Evolutionary conservation across 1,140 invertebrate species (phyloP).

Genomic region (Platorchestia sp.): DNA sequence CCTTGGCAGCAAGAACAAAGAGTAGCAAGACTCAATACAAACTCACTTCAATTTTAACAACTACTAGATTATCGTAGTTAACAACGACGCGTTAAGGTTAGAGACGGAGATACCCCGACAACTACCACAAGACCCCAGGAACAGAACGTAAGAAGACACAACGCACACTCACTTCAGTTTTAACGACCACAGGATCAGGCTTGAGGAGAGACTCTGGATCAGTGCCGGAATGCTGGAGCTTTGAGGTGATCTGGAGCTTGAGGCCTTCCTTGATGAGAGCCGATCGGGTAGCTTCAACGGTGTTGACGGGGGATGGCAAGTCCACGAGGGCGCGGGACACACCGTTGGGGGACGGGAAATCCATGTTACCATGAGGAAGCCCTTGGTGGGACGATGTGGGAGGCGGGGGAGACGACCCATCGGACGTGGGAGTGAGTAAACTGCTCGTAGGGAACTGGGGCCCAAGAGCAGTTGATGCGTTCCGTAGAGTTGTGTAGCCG

Average conservation of each 20-base stretch:
- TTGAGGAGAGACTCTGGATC: conserved; percentile 68
- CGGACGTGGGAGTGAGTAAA: conserved; percentile 26
- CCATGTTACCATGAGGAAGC: conserved; percentile 50
- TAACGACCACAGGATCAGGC: conserved; percentile 62
- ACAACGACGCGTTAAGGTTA: too few relatives aligned
- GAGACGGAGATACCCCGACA: too few relatives aligned
- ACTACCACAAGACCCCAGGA: too few relatives aligned
- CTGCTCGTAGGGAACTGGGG: conserved; percentile 24
- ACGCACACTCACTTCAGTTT: conserved; percentile 58
- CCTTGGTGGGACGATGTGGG: conserved; percentile 15
- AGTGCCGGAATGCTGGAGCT: conserved; percentile 76
- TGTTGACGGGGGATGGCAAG: conserved; percentile 64
- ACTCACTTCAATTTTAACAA: conserved; percentile 63
- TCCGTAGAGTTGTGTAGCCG: conserved; percentile 59
- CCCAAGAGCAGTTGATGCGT: background rate
- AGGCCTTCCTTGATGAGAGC: conserved; percentile 93
- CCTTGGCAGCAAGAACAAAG: too few relatives aligned
- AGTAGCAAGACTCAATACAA: background rate
- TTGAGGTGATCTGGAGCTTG: conserved; percentile 90
- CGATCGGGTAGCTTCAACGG: conserved; percentile 82
- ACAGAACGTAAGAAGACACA: background rate
- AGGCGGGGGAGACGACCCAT: conserved; percentile 7
- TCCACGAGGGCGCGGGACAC: conserved; percentile 40
- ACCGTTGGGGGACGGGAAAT: conserved; percentile 60
- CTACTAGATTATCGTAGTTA: too few relatives aligned